Evolutionary conservation across 2,888 invertebrate genomes (phyloP), one percentile per base, ranked within the genome.

Genomic region (Nipponacmea schrenckii): DNA sequence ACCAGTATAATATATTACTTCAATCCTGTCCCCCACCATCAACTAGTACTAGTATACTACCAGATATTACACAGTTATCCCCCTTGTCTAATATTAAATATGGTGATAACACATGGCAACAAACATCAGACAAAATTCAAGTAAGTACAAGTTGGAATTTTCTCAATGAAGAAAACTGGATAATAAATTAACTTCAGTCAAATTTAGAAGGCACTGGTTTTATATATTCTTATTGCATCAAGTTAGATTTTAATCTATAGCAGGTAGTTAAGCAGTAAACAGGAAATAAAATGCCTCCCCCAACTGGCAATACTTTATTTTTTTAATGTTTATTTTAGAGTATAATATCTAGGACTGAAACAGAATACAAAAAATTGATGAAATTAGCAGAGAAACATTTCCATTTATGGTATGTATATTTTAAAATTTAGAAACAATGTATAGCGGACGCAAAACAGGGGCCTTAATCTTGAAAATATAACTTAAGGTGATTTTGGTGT

Each of bases 1-100:
- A 93, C 77, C 95, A 96, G 84, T 92, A 93, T 80, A 89, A 90
- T 71, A 87, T 94, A 1, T 89, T 95, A 26, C 85, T 95, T 0
- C 91, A 93, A 81, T 92, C 92, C 74, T 92, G 92, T 71, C 93
- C 94, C 0, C 12, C 74, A 77, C 62, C 79, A 79, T 50, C 77
- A 79, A 46, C 77, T 78, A 26, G 48, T 75, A 44, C 69, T 73
- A 31, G 68, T 39, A 67, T 73, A 4, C 77, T 76, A 17, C 82
- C 83, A 20, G 74, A 76, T 15, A 69, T 70, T 1, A 63, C 62
- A 20, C 68, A 78, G 5, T 72, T 85, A 31, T 77, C 83, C 24
- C 74, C 78, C 50, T 75, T 80, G 71, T 80, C 84, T 8, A 69
- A 80, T 45, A 76, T 82, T 62, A 78, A 68, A 31, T 68, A 75